Evolutionary conservation across 2,797 vertebrate species (phyloP).

Genomic region (Uromys caudimaculatus): DNA sequence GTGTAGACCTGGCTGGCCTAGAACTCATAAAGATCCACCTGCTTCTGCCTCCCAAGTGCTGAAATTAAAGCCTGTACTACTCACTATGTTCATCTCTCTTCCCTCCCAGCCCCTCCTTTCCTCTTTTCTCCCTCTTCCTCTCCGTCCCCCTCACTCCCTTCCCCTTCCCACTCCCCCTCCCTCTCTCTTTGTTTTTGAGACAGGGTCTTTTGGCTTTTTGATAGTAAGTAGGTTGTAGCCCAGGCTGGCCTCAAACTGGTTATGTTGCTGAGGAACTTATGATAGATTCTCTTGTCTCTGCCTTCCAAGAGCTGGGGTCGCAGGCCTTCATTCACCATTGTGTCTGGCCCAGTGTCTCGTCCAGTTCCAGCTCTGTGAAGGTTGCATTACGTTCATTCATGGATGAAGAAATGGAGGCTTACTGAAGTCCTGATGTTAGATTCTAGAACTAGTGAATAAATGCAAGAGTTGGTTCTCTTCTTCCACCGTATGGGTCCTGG

Average conservation of each 20-base stretch:
- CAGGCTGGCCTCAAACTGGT: background rate
- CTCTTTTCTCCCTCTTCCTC: background rate
- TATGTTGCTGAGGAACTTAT: background rate
- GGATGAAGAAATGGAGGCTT: constrained; percentile 19
- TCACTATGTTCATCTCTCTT: background rate
- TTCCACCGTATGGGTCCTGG: background rate
- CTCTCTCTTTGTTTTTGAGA: background rate
- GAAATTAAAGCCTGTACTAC: background rate
- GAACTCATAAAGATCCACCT: background rate
- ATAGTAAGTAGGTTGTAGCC: background rate
- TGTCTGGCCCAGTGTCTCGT: background rate
- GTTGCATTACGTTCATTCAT: background rate
- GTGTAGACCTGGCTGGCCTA: background rate
- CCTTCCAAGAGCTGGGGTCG: background rate
- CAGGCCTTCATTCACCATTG: background rate
- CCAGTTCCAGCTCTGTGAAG: background rate
- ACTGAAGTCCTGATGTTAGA: background rate
- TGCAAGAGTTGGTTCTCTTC: background rate
- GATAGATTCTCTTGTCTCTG: background rate
- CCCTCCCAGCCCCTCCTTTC: fast-evolving
- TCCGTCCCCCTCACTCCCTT: too few species aligned
- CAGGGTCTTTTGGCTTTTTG: background rate
- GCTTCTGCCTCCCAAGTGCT: background rate
- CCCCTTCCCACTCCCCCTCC: fast-evolving
- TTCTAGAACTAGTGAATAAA: constrained; percentile 9